Percentiles rank a stretch among this genome's conserved stretches.
Evolutionary conservation across 2,113 vertebrate genomes (phyloP).

Genomic region (Mus pahari): DNA sequence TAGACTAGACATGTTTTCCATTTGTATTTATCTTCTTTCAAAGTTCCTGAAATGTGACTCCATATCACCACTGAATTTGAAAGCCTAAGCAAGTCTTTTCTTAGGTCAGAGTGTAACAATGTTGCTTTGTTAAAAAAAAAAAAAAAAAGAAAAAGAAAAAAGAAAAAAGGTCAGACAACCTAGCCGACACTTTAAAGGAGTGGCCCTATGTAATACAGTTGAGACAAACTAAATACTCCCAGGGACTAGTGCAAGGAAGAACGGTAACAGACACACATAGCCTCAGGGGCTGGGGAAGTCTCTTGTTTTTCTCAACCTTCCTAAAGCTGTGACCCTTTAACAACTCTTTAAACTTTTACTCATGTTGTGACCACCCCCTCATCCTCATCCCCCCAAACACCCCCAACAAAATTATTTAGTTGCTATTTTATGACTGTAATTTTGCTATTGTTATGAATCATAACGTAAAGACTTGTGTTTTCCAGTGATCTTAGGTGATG

Average conservation of each 20-base stretch:
- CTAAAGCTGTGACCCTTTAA: neutral
- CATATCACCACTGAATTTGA: neutral
- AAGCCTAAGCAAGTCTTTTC: neutral
- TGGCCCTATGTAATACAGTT: neutral
- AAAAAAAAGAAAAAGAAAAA: neutral
- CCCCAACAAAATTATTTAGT: neutral
- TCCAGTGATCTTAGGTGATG: neutral
- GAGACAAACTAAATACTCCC: too few species aligned
- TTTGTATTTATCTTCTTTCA: neutral
- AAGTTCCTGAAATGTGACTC: neutral
- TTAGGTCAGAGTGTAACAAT: neutral
- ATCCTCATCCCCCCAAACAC: too few species aligned
- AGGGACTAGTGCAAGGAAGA: neutral
- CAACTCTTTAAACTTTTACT: neutral
- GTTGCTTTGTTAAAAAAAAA: neutral
- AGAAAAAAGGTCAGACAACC: neutral
- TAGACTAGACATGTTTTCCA: neutral
- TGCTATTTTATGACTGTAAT: neutral
- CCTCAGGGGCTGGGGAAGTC: neutral
- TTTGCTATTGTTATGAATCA: neutral
- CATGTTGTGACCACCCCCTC: neutral
- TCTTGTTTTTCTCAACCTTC: neutral
- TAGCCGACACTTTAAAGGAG: neutral
- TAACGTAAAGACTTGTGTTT: neutral
- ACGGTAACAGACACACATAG: accelerated